Evolutionary conservation across 2,888 invertebrate species (phyloP), one percentile per base, ranked within the genome.

Genomic region (Rapana venosa): DNA sequence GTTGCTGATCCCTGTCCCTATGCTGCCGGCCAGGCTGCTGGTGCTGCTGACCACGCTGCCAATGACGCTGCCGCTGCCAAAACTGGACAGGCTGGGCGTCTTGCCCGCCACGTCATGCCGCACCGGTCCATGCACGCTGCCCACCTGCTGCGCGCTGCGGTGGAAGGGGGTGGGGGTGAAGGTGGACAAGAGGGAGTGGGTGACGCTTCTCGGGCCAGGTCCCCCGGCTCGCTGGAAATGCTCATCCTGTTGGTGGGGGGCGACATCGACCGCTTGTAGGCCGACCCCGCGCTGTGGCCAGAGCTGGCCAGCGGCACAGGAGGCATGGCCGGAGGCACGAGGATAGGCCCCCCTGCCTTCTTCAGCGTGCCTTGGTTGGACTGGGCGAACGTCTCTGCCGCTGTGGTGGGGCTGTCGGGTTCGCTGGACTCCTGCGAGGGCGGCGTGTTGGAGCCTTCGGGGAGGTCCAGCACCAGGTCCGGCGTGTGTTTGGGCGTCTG

Each of bases 311-410:
- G 30, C 15, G 87, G 56, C 13, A 58, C 70, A 17, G 70, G 74
- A 26, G 90, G 86, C 47, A 83, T 36, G 15, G 91, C 87, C 20
- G 90, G 92, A 90, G 92, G 93, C 26, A 93, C 88, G 0, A 94
- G 93, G 93, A 94, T 93, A 15, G 93, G 93, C 56, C 92, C 91
- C 0, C 74, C 74, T 35, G 95, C 96, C 94, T 98, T 98, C 95
- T 98, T 98, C 90, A 98, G 96, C 0, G 98, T 98, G 93, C 97
- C 97, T 95, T 98, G 98, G 94, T 98, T 98, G 93, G 97, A 97
- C 94, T 97, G 97, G 87, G 98, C 98, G 95, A 98, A 98, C 61
- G 97, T 97, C 94, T 98, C 98, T 0, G 98, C 98, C 0, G 97
- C 97, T 91, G 97, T 97, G 26, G 94, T 93, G 66, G 95, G 94